These are phyloP conservation scores for Xenopus laevis DNA, from an alignment of 2,113 vertebrate species.

Conservation along the genomic window DNA sequence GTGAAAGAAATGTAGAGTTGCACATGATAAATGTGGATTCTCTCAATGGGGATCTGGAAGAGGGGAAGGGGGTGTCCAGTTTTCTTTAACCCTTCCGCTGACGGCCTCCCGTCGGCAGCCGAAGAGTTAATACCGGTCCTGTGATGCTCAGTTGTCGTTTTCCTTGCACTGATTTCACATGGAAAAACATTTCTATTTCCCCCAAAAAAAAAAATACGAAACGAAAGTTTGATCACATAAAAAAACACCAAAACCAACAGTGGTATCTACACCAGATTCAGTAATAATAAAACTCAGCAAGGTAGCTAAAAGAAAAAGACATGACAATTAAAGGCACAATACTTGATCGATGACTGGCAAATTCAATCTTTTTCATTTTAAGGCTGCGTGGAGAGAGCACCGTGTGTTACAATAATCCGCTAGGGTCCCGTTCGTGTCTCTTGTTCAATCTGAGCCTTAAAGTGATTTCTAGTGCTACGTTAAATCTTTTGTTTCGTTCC, in stretches of 20 bases:
- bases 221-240: slow-evolving; percentile 16
- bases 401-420: slow-evolving; percentile 18
- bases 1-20: neutral
- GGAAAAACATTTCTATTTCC: slow-evolving; percentile 44
- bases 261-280: slow-evolving; percentile 49
- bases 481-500: neutral
- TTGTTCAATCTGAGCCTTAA: slow-evolving; percentile 74
- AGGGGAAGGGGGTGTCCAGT: neutral
- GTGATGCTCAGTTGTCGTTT: no score
- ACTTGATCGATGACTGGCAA: slow-evolving; percentile 68
- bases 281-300: slow-evolving; percentile 82
- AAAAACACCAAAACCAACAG: slow-evolving; percentile 19
- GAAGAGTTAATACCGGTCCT: slow-evolving; percentile 8
- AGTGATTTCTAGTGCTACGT: slow-evolving; percentile 69
- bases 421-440: slow-evolving; percentile 59
- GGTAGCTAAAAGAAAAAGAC: slow-evolving; percentile 70
- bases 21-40: slow-evolving; percentile 5
- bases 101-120: slow-evolving; percentile 7
- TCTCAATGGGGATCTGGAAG: neutral
- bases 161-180: no score
- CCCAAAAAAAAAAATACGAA: slow-evolving; percentile 32
- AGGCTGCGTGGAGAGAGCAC: slow-evolving; percentile 62
- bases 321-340: slow-evolving; percentile 70
- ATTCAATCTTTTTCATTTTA: slow-evolving; percentile 66
- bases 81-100: slow-evolving; percentile 20